Base-by-base conservation (phyloP, 2,113 vertebrate species). In the Saccopteryx leptura region DNA sequence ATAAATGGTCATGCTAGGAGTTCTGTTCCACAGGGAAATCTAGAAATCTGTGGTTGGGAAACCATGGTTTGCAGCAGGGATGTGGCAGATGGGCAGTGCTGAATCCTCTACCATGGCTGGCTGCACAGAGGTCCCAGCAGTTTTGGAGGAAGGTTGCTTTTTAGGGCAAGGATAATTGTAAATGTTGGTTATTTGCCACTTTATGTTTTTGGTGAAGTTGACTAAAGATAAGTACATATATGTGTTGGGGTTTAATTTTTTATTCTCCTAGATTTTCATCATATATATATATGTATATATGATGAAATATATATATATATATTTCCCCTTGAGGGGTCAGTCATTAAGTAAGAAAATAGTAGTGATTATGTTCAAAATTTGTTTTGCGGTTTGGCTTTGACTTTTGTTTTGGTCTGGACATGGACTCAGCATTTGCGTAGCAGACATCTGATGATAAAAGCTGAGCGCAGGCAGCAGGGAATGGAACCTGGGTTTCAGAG, bases 51-150 rank as follows among this genome's bases (percentile, higher is more conserved):
- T 74, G 54, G 46, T 50, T 63, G 46, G 79, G 26, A 63, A 69
- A 83, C 46, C 33, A n/a, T 33, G 4, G 26, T 26, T n/a, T 28
- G 46, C 58, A 65, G 78, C 61, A 23, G 23, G 28, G n/a, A 24
- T 28, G 60, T 13, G 23, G 58, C 68, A 65, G 54, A 72, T 58
- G 52, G 19, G 14, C 6, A 52, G 58, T 24, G n/a, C 15, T 72
- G 33, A 68, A 13, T 10, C 21, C 33, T 74, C 33, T 15, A 5
- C 3, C 5, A 12, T 10, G 72, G 50, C 0, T 21, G 26, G n/a
- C 3, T 15, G 9, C 11, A 5, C 12, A 19, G 54, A 33, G 11
- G 13, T 11, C 2, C 60, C 63, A 12, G 17, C 23, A 0, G 7
- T 58, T 83, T 39, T 9, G 10, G 46, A n/a, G 56, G 31, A 28